Evolutionary conservation across 2,797 vertebrate species (phyloP).

Genomic region (Hybognathus amarus): DNA sequence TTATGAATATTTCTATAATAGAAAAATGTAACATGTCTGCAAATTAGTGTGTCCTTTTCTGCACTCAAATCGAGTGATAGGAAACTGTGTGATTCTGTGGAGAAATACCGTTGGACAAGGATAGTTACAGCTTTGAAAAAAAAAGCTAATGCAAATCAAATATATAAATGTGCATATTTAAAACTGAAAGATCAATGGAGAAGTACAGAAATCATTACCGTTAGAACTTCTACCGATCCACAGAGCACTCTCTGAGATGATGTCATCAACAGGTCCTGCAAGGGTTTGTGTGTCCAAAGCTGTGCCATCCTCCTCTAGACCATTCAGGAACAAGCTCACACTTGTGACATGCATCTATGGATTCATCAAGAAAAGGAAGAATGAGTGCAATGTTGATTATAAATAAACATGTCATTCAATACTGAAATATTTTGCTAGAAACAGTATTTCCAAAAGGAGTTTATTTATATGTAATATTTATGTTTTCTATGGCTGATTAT

Average conservation of each 20-base stretch:
- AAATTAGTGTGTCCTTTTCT: slow-evolving; percentile 59
- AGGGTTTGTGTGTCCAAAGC: slow-evolving; percentile 85
- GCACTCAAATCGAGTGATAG: slow-evolving; percentile 48
- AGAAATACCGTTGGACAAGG: background rate
- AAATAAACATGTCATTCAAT: background rate
- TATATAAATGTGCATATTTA: slow-evolving; percentile 12
- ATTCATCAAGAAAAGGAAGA: slow-evolving; percentile 49
- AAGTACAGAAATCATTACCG: slow-evolving; percentile 74
- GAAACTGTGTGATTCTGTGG: slow-evolving; percentile 22
- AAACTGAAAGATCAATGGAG: background rate
- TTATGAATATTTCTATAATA: slow-evolving; percentile 64
- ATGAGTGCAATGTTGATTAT: background rate
- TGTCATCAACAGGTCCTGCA: slow-evolving; percentile 72
- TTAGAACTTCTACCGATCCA: slow-evolving; percentile 84
- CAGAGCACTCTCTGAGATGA: slow-evolving; percentile 69
- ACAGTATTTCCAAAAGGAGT: background rate
- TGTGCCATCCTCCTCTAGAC: slow-evolving; percentile 85
- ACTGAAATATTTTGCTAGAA: background rate
- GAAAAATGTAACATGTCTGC: slow-evolving; percentile 59
- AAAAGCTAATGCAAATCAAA: background rate
- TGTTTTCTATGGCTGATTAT: slow-evolving; percentile 32
- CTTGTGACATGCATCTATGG: slow-evolving; percentile 83
- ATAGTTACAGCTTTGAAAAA: background rate
- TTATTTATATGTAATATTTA: slow-evolving; percentile 7
- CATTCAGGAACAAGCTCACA: slow-evolving; percentile 88